Base-by-base conservation (phyloP, 2,888 invertebrate species). In the Drosophila cognata region DNA sequence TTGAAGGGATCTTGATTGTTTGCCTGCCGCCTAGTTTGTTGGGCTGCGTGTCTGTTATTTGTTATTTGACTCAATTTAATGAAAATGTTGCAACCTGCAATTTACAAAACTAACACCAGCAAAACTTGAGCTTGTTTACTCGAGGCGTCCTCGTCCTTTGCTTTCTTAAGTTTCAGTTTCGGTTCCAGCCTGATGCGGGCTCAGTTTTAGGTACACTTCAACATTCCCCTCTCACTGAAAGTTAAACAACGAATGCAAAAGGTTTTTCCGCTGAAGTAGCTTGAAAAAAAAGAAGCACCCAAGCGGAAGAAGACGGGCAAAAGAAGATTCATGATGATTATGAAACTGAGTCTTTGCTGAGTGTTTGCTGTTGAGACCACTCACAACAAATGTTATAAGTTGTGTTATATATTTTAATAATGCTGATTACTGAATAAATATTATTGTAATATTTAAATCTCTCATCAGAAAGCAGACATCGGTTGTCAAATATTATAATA, bases 31-130 rank as follows among this genome's bases (percentile, higher is more conserved):
- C 36, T 50, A 31, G 43, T 36, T n/a, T 18, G 35, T 29, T 55
- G 35, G 63, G 51, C 60, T 56, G 52, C 59, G 48, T 61, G 64
- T 36, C 68, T 61, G 53, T 82, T 81, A 77, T 76, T 88, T 79
- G 81, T 74, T 86, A 74, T 82, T 81, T 79, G 84, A 84, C 82
- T 89, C 82, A 89, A 86, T 91, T 86, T 91, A 88, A 91, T 91
- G 91, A 91, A 89, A 89, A 88, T 86, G 81, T 91, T 89, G 88
- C 90, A 89, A 89, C 81, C 79, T 90, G 89, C 84, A 88, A 86
- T 90, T 90, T 83, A 79, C 79, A 86, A 86, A 86, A 77, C 81
- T 73, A 86, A 77, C 79, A 71, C 73, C 52, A 74, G 71, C 71
- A 83, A 66, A 79, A 88, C 83, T 86, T 88, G 74, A 81, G 69